Evolutionary conservation across 1,140 invertebrate genomes (phyloP).

Genomic region (Stegodyphus dumicola): DNA sequence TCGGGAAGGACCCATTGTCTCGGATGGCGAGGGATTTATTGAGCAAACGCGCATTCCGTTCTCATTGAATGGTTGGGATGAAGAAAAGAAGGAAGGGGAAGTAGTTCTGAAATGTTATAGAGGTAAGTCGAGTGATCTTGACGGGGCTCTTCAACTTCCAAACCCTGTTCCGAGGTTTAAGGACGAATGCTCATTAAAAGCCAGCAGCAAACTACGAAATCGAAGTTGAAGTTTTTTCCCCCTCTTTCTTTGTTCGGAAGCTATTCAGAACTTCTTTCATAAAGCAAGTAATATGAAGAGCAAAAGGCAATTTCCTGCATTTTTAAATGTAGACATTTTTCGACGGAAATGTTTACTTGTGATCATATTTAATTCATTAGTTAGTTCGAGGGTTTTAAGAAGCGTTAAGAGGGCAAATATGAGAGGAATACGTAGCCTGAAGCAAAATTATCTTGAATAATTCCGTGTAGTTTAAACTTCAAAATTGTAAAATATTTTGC

Average conservation of each 20-base stretch:
- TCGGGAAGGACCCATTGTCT: neutral
- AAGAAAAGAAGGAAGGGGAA: constrained; percentile 26
- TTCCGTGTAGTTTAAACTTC: too few species aligned
- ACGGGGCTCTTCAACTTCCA: neutral
- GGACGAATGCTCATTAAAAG: too few species aligned
- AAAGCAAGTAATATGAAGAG: constrained; percentile 1
- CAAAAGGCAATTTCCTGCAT: neutral
- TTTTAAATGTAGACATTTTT: constrained; percentile 8
- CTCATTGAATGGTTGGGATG: constrained; percentile 38
- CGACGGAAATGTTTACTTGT: too few species aligned
- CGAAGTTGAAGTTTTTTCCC: too few species aligned
- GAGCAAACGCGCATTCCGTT: constrained; percentile 53
- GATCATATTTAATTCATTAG: too few species aligned
- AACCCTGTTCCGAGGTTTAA: too few species aligned
- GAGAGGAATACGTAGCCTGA: too few species aligned
- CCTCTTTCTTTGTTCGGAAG: neutral
- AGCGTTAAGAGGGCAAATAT: too few species aligned
- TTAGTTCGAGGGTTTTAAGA: too few species aligned
- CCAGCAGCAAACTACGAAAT: too few species aligned
- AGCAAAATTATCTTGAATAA: too few species aligned
- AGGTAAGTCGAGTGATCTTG: constrained; percentile 22
- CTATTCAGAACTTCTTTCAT: neutral
- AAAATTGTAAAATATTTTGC: too few species aligned
- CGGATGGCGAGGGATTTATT: constrained; percentile 25
- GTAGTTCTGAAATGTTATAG: constrained; percentile 10